These are phyloP conservation scores for Heliconius hermathena DNA, from an alignment of 1,140 invertebrate genomes.

Conservation along the genomic window DNA sequence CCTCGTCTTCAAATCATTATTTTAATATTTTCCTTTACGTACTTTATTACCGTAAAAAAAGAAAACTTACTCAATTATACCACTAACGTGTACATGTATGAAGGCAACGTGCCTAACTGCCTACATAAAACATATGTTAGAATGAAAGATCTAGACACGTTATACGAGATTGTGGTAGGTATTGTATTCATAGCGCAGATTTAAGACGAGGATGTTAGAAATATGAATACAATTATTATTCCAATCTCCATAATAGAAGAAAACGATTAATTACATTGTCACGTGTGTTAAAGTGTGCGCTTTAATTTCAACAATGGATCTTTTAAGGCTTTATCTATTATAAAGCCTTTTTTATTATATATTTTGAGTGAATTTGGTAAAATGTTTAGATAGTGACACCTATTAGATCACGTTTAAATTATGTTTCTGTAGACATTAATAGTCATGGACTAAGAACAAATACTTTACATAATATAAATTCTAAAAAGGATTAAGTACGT, in stretches of 20 bases:
- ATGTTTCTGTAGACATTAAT: too few relatives aligned
- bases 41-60: not conserved
- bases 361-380: not conserved
- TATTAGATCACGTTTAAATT: not conserved
- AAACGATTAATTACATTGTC: not conserved
- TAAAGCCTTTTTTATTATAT: too few relatives aligned
- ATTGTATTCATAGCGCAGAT: not conserved
- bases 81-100: not conserved
- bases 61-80: not conserved
- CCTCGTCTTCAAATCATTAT: too few relatives aligned
- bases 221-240: not conserved
- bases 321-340: not conserved
- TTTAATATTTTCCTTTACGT: too few relatives aligned
- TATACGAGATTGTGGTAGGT: not conserved
- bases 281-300: not conserved
- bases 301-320: not conserved
- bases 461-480: not conserved
- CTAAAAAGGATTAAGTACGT: not conserved
- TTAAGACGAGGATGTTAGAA: not conserved
- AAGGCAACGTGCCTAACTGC: slow-evolving; percentile 1
- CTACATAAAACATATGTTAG: slow-evolving; percentile 16
- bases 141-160: not conserved
- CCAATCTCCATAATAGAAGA: not conserved
- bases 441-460: not conserved
- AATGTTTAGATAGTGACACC: not conserved